Base-by-base conservation (phyloP, 2,888 invertebrate genomes). In the Tetragonula carbonaria region DNA sequence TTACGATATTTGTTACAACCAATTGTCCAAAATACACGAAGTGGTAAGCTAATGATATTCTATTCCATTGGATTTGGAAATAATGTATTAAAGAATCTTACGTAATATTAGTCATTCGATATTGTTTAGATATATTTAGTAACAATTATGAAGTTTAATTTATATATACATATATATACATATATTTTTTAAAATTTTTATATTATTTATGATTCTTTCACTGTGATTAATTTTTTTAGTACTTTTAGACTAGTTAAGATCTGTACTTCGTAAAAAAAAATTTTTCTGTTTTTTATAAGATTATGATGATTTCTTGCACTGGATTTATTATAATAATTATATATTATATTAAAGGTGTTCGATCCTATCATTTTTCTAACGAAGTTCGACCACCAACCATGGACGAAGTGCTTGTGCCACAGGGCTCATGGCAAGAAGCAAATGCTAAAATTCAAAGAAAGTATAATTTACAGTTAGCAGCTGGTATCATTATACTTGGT, bases 371-470 rank as follows among this genome's bases (percentile, higher is more conserved):
- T 0, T 62, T 85, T 3, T 78, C 67, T 2, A 23, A 80, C 11
- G 78, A 86, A 6, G 53, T 81, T 53, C 91, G 95, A 92, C 92
- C 94, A 0, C 93, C 96, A 2, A 96, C 96, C 18, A 96, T 97
- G 96, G 97, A 97, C 91, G 98, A 98, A 93, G 94, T 98, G 93
- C 97, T 97, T 0, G 95, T 96, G 73, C 98, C 98, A 1, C 95
- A 95, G 80, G 98, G 98, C 78, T 96, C 97, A 38, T 98, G 98
- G 98, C 95, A 97, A 93, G 96, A 97, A 75, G 94, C 96, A 70
- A 92, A 97, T 91, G 96, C 96, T 77, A 96, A 96, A 55, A 95
- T 95, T 83, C 97, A 98, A 93, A 95, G 96, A 86, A 96, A 95
- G 91, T 97, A 97, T 95, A 98, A 97, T 91, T 93, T 96, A 14